These are phyloP conservation scores for Muscidifurax raptorellus DNA, from an alignment of 1,140 invertebrate species.

Conservation along the genomic window DNA sequence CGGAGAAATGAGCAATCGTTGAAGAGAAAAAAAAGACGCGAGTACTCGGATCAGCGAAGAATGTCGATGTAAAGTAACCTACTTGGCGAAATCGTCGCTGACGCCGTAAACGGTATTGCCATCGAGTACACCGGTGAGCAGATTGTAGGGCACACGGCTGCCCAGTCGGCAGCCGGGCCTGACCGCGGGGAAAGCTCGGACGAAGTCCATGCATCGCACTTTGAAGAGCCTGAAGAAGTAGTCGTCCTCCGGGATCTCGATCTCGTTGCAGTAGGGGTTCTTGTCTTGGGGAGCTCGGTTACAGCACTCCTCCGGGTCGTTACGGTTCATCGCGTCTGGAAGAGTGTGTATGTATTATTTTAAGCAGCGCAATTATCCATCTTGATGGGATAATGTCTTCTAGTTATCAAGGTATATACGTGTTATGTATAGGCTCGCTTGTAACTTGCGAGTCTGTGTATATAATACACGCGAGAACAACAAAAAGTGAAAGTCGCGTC, in stretches of 20 bases:
- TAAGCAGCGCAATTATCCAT: not conserved
- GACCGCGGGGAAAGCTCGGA: conserved; percentile 88
- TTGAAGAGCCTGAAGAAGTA: conserved; percentile 92
- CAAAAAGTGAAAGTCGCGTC: conserved; percentile 43
- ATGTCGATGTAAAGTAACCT: conserved; percentile 1
- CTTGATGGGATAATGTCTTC: not conserved
- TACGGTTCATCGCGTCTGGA: conserved; percentile 87
- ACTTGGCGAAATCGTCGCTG: conserved; percentile 85
- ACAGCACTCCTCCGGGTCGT: conserved; percentile 93
- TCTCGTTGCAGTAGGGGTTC: conserved; percentile 95
- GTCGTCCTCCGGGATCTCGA: conserved; percentile 91
- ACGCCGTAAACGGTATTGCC: conserved; percentile 91
- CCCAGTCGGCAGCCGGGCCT: conserved; percentile 89
- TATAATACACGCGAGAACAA: conserved; percentile 9
- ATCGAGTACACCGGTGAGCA: conserved; percentile 87
- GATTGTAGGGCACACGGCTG: conserved; percentile 87
- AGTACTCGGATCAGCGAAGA: not conserved
- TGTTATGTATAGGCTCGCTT: no score
- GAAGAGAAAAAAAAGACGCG: no score
- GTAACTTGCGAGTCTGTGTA: not conserved
- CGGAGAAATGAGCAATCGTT: not conserved
- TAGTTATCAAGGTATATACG: not conserved
- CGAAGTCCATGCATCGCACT: conserved; percentile 91
- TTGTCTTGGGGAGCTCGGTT: conserved; percentile 84
- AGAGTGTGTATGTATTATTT: conserved; percentile 39